Conservation (phyloP, 2,888 invertebrate genomes). For the Leptarthrus brevirostris region DNA sequence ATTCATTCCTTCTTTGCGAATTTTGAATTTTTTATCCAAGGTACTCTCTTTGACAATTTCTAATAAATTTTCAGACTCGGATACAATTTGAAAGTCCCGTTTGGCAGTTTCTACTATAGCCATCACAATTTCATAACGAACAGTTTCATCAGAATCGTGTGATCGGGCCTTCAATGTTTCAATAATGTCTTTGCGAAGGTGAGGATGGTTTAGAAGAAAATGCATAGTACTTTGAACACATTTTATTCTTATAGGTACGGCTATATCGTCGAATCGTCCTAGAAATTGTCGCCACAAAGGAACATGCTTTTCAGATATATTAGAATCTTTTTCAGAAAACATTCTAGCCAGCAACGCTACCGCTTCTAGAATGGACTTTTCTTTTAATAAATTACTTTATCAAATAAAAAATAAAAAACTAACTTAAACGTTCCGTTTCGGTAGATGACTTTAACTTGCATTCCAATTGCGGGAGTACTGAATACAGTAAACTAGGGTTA, state of each 20-base stretch:
- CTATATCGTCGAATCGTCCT: conserved; percentile 95
- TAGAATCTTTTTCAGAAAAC: conserved; percentile 95
- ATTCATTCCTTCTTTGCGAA: conserved; percentile 94
- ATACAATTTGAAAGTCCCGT: conserved; percentile 89
- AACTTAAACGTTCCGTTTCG: conserved; percentile 84
- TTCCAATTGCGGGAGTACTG: conserved; percentile 93
- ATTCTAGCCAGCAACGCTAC: conserved; percentile 92
- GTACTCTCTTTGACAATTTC: conserved; percentile 95
- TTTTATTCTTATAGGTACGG: conserved; percentile 89
- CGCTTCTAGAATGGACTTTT: conserved; percentile 70
- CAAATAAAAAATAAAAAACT: conserved; percentile 41
- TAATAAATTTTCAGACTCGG: conserved; percentile 89
- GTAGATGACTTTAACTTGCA: conserved; percentile 94
- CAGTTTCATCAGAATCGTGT: conserved; percentile 93
- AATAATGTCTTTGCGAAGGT: conserved; percentile 89
- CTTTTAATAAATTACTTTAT: not conserved
- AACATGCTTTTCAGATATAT: conserved; percentile 85
- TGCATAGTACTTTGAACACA: conserved; percentile 99
- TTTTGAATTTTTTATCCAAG: conserved; percentile 96
- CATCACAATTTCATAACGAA: conserved; percentile 93
- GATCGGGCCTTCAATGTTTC: conserved; percentile 90
- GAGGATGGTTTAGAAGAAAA: conserved; percentile 93
- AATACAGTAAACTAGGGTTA: conserved; percentile 84
- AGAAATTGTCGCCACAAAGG: conserved; percentile 93
- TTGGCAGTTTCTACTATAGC: conserved; percentile 95